Percentiles rank a stretch among this genome's conserved stretches.
Conservation (phyloP, 2,888 invertebrate genomes). For the Ophonus ardosiacus region DNA sequence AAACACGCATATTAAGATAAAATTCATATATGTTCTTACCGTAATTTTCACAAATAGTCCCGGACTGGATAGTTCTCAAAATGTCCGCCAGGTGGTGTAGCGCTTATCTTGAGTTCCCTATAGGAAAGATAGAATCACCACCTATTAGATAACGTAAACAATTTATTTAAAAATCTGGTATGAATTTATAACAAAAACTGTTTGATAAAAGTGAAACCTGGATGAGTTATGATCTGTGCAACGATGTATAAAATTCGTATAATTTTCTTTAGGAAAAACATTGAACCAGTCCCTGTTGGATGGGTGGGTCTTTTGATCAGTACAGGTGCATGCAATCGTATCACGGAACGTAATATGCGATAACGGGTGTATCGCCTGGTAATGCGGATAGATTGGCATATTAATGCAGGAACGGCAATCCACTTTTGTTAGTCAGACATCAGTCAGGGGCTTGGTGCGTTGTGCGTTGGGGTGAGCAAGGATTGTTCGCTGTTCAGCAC, state of each 20-base stretch:
- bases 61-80: too few relatives aligned
- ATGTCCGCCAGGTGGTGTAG: too few relatives aligned
- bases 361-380: conserved; percentile 67
- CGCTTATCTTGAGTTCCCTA: too few relatives aligned
- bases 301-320: background rate
- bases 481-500: conserved; percentile 19
- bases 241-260: background rate
- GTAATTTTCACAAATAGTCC: too few relatives aligned
- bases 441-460: conserved; percentile 25
- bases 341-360: conserved; percentile 50
- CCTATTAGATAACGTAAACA: too few relatives aligned
- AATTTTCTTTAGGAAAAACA: background rate
- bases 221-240: background rate
- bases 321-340: conserved; percentile 8
- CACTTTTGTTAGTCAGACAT: conserved; percentile 64
- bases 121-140: too few relatives aligned
- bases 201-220: too few relatives aligned
- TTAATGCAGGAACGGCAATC: conserved; percentile 67
- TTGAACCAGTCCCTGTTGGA: background rate
- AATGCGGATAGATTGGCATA: conserved; percentile 68
- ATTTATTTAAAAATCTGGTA: too few relatives aligned
- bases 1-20: too few relatives aligned
- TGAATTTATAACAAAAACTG: too few relatives aligned
- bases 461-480: background rate
- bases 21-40: too few relatives aligned